phyloP scores from a whole-genome alignment of 2,797 vertebrate genomes.

The Esox masquinongy region DNA sequence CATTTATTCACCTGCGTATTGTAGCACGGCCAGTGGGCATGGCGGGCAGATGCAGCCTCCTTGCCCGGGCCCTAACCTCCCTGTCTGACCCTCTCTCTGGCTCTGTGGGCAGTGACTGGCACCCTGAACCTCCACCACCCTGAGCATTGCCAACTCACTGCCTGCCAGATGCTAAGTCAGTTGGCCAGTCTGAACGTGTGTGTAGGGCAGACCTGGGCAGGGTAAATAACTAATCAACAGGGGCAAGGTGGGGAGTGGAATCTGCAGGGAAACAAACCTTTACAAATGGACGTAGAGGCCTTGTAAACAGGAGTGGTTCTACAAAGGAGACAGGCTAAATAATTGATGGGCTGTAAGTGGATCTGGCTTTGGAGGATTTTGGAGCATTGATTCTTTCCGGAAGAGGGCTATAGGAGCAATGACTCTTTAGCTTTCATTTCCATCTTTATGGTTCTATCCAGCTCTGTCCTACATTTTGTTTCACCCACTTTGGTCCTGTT shows the following conservation, averaged over 20 bases:
- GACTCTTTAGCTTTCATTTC: slow-evolving; percentile 44
- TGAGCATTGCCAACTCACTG: slow-evolving; percentile 43
- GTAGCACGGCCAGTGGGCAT: neutral
- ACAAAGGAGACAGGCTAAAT: slow-evolving; percentile 83
- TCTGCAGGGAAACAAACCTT: slow-evolving; percentile 78
- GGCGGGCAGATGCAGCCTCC: slow-evolving; percentile 23
- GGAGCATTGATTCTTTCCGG: slow-evolving; percentile 78
- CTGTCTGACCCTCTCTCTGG: slow-evolving; percentile 50
- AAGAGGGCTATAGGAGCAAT: slow-evolving; percentile 61
- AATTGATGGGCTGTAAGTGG: slow-evolving; percentile 83
- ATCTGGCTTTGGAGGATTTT: slow-evolving; percentile 75
- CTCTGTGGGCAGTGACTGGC: slow-evolving; percentile 42
- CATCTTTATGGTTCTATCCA: neutral
- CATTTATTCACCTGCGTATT: neutral
- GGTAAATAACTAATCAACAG: slow-evolving; percentile 62
- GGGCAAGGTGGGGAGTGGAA: slow-evolving; percentile 56
- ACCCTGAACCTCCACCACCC: slow-evolving; percentile 37
- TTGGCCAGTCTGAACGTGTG: slow-evolving; percentile 19
- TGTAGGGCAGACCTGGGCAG: slow-evolving; percentile 39
- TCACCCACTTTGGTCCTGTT: neutral
- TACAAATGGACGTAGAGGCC: slow-evolving; percentile 81
- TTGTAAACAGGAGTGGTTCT: slow-evolving; percentile 87
- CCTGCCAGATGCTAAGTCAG: slow-evolving; percentile 75
- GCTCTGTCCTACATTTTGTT: neutral
- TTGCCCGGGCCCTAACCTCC: slow-evolving; percentile 49